These are phyloP conservation scores for Crotalus horridus DNA, from an alignment of 2,113 vertebrate species.

Conservation along the genomic window DNA sequence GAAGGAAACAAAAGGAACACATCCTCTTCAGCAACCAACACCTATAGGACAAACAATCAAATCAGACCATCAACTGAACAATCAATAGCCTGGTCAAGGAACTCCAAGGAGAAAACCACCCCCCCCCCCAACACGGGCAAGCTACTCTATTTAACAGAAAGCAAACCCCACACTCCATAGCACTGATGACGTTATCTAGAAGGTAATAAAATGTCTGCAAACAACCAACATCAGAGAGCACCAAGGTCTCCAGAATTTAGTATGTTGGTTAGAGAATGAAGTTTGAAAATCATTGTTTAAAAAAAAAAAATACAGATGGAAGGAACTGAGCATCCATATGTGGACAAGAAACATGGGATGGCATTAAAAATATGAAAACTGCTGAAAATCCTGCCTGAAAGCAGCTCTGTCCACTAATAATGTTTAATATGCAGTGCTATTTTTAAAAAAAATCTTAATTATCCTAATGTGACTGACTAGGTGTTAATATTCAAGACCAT, in stretches of 20 bases:
- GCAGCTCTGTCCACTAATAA: conserved; percentile 37
- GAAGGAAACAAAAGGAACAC: neutral
- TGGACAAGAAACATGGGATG: neutral
- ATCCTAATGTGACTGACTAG: conserved; percentile 53
- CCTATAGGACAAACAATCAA: neutral
- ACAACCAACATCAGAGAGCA: neutral
- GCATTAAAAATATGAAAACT: conserved; percentile 11
- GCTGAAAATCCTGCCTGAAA: conserved; percentile 12
- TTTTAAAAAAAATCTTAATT: conserved; percentile 57
- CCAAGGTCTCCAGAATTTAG: neutral
- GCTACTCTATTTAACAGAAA: neutral
- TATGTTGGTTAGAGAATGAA: conserved; percentile 7
- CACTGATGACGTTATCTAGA: neutral
- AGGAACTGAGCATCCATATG: neutral
- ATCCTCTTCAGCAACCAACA: neutral
- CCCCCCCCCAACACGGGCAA: neutral
- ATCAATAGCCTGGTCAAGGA: neutral
- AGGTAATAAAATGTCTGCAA: neutral
- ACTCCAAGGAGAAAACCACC: neutral
- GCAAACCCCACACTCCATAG: neutral
- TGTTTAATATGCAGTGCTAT: conserved; percentile 41
- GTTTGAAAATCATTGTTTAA: neutral
- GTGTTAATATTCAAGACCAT: conserved; percentile 44
- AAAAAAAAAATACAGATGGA: neutral
- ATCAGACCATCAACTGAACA: neutral